Evolutionary conservation across 2,888 invertebrate genomes (phyloP), one percentile per base, ranked within the genome.

Genomic region (Philereme vetulata): DNA sequence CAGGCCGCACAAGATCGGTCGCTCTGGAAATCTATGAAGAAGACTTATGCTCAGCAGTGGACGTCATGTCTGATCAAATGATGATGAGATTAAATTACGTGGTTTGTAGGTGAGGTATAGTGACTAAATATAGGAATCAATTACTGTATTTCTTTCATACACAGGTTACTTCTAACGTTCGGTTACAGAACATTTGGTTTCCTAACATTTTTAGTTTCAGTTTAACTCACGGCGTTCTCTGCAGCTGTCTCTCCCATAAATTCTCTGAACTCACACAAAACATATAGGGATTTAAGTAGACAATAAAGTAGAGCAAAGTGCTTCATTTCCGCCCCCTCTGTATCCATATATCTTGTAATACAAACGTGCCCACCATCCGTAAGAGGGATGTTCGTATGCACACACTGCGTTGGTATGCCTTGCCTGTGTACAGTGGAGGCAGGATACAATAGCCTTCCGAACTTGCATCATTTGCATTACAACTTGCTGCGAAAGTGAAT

Each of bases 271-370:
- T 38, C 8, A 45, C 49, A 52, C 45, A 52, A 46, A 34, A 48
- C 42, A 51, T 32, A 35, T 50, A 51, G 21, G 21, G 36, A 43
- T 50, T 40, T 42, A 53, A 43, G 42, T 56, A 45, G 40, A 2
- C n/a, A 63, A 21, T 34, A 47, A 34, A 57, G 50, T 51, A 57
- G 59, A 38, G 56, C 48, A 47, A 60, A 59, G 51, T 44, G 54
- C 57, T 46, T 52, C 45, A 35, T 51, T 56, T 60, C 54, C 50
- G 53, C 40, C 49, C 43, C 47, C n/a, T n/a, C n/a, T 11, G 8
- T 11, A 38, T 51, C 48, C 51, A 50, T 58, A 46, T 43, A 56
- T 52, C 49, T 73, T 66, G 68, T 59, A 8, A 40, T 47, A 64
- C 33, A 54, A 48, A 38, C 44, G 43, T 47, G 35, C 47, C 10